Evolutionary conservation across 1,140 invertebrate species (phyloP).

Genomic region (Drosophila aff.): DNA sequence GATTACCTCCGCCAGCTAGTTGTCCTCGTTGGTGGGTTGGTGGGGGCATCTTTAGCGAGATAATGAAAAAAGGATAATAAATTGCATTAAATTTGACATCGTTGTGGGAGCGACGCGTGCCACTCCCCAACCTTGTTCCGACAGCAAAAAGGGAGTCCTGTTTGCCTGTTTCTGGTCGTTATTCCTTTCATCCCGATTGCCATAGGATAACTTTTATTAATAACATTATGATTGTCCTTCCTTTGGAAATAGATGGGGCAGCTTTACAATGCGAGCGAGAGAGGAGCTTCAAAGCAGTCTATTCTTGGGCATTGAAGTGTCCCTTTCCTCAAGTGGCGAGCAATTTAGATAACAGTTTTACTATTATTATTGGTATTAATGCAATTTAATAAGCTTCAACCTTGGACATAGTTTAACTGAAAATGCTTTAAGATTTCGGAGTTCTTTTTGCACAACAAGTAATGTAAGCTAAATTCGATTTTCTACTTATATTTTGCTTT

Average conservation of each 20-base stretch:
- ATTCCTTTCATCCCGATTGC: conserved; percentile 74
- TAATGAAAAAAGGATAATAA: conserved; percentile 85
- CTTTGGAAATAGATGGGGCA: no score
- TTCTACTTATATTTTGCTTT: background rate
- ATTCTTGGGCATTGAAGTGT: conserved; percentile 13
- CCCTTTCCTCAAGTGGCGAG: conserved; percentile 10
- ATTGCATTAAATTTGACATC: conserved; percentile 84
- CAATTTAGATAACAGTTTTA: conserved; percentile 21
- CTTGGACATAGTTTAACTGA: no score
- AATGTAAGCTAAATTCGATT: background rate
- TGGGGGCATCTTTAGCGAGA: conserved; percentile 57
- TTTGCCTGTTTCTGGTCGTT: conserved; percentile 51
- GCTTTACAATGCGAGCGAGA: background rate
- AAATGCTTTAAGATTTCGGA: background rate
- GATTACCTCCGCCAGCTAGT: conserved; percentile 60
- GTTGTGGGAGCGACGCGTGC: conserved; percentile 57
- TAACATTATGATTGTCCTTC: conserved; percentile 73
- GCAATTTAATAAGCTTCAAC: background rate
- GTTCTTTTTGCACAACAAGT: background rate
- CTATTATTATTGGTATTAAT: background rate
- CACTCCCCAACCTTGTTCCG: conserved; percentile 2
- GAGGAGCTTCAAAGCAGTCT: conserved; percentile 29
- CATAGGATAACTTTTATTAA: conserved; percentile 77
- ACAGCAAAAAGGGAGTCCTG: conserved; percentile 8
- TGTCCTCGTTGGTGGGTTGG: conserved; percentile 8